A percentile compares a stretch with the other conserved stretches of the same genome.
Conservation (phyloP, 2,888 invertebrate genomes). For the Perizoma flavofasciatum region DNA sequence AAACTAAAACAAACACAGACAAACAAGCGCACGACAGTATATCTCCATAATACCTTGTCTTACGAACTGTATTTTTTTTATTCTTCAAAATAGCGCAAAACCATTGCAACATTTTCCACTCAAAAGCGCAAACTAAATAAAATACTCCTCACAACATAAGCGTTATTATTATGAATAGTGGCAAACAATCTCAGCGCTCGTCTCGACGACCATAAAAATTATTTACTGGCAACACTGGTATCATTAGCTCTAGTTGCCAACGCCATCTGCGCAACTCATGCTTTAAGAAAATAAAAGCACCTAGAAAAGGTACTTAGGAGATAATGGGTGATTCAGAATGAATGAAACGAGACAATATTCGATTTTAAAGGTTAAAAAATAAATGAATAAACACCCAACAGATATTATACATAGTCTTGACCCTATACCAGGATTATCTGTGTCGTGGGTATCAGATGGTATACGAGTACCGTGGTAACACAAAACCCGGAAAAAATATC, state of each 20-base stretch:
- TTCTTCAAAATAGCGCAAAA: conserved; percentile 1
- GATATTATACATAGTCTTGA: too few relatives aligned
- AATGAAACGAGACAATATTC: conserved; percentile 7
- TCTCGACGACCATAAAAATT: conserved; percentile 75
- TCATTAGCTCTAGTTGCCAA: conserved; percentile 64
- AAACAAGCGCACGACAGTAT: too few relatives aligned
- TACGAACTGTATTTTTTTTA: too few relatives aligned
- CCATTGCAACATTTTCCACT: conserved; percentile 26
- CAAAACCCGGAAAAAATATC: too few relatives aligned
- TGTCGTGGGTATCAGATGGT: too few relatives aligned
- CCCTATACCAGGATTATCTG: too few relatives aligned
- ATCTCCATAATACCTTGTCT: too few relatives aligned
- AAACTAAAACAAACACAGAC: too few relatives aligned
- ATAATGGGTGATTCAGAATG: conserved; percentile 22
- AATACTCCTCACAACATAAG: conserved; percentile 38
- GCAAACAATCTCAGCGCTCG: conserved; percentile 43
- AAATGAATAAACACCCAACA: too few relatives aligned
- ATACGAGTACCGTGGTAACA: too few relatives aligned
- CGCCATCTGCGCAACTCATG: conserved; percentile 61
- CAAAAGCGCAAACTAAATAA: conserved; percentile 35
- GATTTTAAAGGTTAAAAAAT: too few relatives aligned
- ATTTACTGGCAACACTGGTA: conserved; percentile 70
- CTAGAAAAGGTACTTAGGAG: conserved; percentile 15
- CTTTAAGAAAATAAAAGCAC: conserved; percentile 38
- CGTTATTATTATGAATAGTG: conserved; percentile 40